Evolutionary conservation across 2,797 vertebrate species (phyloP).

Genomic region (Anguilla anguilla): DNA sequence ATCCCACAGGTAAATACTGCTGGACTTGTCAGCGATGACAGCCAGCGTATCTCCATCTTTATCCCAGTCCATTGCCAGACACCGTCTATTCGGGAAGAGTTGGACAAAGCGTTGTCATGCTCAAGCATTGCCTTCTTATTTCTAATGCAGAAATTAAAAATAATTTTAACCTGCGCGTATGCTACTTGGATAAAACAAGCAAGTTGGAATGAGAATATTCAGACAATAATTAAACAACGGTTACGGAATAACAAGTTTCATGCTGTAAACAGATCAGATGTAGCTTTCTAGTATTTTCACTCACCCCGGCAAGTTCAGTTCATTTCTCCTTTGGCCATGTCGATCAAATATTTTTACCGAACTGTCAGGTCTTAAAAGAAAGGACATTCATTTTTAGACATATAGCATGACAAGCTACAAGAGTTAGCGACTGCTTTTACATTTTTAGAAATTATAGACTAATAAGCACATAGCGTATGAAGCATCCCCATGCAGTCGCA

Average conservation of each 20-base stretch:
- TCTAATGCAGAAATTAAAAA: background rate
- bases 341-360: constrained; percentile 95
- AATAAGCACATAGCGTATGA: background rate
- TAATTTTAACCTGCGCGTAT: background rate
- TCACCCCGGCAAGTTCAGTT: constrained; percentile 88
- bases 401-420: background rate
- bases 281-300: constrained; percentile 42
- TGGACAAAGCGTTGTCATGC: background rate
- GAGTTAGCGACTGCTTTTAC: background rate
- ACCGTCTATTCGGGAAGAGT: constrained; percentile 67
- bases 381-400: background rate
- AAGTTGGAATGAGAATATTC: background rate
- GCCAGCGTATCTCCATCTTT: constrained; percentile 94
- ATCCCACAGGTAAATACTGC: constrained; percentile 88
- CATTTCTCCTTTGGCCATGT: constrained; percentile 91
- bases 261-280: background rate
- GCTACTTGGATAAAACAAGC: background rate
- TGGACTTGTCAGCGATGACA: constrained; percentile 90
- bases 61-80: constrained; percentile 94
- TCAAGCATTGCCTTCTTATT: background rate
- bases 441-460: background rate
- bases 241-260: background rate
- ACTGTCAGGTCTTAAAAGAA: constrained; percentile 77
- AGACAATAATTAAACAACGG: too few relatives aligned
- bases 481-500: background rate